phyloP scores from a whole-genome alignment of 2,888 invertebrate species.

The Cepaea hortensis region DNA sequence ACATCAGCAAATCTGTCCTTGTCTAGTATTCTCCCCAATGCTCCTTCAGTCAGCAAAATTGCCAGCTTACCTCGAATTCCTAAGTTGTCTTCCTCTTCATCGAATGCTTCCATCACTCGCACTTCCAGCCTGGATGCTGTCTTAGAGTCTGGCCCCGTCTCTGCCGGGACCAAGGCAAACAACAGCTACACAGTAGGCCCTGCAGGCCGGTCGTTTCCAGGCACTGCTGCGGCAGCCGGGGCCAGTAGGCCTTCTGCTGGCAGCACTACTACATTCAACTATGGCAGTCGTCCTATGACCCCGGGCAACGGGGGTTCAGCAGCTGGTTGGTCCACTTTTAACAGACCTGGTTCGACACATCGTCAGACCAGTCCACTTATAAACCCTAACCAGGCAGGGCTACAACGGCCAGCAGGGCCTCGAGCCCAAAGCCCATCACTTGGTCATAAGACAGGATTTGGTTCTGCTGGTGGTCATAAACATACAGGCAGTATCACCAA shows the following conservation, averaged over 20 bases:
- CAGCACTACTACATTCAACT: conserved; percentile 8
- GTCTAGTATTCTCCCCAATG: conserved; percentile 64
- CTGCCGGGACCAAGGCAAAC: conserved; percentile 50
- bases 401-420: conserved; percentile 10
- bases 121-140: conserved; percentile 47
- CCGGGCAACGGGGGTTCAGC: conserved; percentile 15
- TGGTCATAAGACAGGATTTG: conserved; percentile 18
- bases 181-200: conserved; percentile 44
- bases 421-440: neutral
- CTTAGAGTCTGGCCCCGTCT: conserved; percentile 31
- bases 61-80: conserved; percentile 68
- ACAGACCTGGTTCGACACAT: conserved; percentile 21
- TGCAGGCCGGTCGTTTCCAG: conserved; percentile 24
- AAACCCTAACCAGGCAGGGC: conserved; percentile 9
- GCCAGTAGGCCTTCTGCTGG: conserved; percentile 24
- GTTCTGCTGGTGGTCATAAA: conserved; percentile 24
- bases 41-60: conserved; percentile 65
- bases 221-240: neutral
- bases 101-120: conserved; percentile 45
- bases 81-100: conserved; percentile 61
- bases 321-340: conserved; percentile 9
- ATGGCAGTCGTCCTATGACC: conserved; percentile 17
- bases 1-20: conserved; percentile 58
- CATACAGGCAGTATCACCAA: neutral
- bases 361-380: conserved; percentile 40